Conservation (phyloP, 2,113 vertebrate species). For the Dicrurus megarhynchus region DNA sequence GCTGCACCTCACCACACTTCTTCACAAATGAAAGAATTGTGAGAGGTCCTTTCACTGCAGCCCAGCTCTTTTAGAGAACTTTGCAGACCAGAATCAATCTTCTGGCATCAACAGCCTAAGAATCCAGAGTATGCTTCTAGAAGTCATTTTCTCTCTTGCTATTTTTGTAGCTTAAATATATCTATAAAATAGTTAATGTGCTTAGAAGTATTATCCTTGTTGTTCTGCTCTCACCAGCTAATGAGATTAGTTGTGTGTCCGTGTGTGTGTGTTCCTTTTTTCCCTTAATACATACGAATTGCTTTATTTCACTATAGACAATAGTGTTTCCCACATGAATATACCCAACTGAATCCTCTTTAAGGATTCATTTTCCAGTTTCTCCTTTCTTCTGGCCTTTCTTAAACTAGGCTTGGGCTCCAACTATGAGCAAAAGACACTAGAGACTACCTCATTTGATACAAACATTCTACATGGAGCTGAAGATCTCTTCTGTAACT, state of each 20-base stretch:
- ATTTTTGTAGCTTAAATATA: constrained; percentile 39
- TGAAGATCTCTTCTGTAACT: background rate
- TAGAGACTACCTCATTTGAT: background rate
- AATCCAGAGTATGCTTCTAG: background rate
- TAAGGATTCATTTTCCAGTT: background rate
- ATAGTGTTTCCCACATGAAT: background rate
- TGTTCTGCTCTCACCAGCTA: constrained; percentile 25
- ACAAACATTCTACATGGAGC: background rate
- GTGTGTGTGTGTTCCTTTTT: background rate
- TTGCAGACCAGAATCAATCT: background rate
- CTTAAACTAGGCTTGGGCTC: background rate
- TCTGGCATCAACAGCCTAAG: background rate
- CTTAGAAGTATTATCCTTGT: constrained; percentile 36
- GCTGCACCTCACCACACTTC: background rate
- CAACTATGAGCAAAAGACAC: background rate
- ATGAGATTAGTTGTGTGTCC: background rate
- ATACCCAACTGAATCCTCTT: background rate
- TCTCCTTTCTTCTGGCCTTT: background rate
- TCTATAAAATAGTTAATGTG: constrained; percentile 18
- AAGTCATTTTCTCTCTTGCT: background rate
- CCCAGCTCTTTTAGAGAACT: background rate
- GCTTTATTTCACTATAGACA: background rate
- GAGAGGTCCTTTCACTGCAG: background rate
- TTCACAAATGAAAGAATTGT: background rate
- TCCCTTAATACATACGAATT: background rate